These are phyloP conservation scores for Xestoiulus laeticollis DNA, from an alignment of 2,888 invertebrate species.

Conservation along the genomic window DNA sequence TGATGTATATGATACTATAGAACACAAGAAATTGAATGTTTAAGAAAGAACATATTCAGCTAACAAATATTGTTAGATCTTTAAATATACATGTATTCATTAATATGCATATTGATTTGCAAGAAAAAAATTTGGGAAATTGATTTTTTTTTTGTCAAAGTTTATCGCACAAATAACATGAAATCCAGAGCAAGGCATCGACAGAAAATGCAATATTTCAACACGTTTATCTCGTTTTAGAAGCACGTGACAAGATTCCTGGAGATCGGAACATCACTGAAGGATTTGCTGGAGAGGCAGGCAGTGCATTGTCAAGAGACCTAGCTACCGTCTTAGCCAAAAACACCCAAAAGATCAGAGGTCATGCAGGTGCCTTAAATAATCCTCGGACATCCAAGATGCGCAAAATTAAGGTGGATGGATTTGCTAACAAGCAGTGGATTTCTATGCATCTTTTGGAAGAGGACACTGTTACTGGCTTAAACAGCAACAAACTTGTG, in stretches of 20 bases:
- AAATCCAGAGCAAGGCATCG: no score
- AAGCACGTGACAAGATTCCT: neutral
- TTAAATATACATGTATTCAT: no score
- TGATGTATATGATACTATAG: no score
- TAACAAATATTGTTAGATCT: no score
- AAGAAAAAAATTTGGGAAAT: no score
- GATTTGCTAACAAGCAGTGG: slow-evolving; percentile 56
- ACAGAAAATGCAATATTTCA: no score
- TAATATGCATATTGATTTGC: no score
- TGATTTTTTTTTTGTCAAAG: no score
- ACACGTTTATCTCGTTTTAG: neutral
- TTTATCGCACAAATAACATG: no score
- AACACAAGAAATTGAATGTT: no score
- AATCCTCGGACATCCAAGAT: neutral
- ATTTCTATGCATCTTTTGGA: slow-evolving; percentile 50
- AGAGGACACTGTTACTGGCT: slow-evolving; percentile 60
- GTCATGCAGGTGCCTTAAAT: neutral
- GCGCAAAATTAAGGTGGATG: slow-evolving; percentile 30
- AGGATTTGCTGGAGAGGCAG: slow-evolving; percentile 57
- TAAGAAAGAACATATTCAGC: no score
- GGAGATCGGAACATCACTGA: slow-evolving; percentile 43
- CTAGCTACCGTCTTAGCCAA: neutral
- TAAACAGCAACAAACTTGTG: slow-evolving; percentile 60
- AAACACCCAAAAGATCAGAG: neutral
- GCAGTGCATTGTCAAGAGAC: slow-evolving; percentile 56